Conservation (phyloP, 2,888 invertebrate species). For the Anticlea derivata region DNA sequence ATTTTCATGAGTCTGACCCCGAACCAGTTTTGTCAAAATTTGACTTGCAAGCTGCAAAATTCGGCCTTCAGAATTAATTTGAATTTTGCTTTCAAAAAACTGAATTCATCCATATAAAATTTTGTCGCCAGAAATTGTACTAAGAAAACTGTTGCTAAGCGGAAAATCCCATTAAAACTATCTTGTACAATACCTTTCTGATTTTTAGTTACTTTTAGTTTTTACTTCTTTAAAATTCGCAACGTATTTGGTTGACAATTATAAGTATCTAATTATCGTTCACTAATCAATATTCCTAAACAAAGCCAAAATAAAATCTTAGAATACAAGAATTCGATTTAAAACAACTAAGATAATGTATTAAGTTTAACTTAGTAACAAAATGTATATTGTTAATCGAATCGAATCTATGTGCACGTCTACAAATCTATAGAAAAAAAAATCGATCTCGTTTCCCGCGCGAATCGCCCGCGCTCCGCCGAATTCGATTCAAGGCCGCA, state of each 20-base stretch:
- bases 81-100: slow-evolving; percentile 32
- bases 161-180: slow-evolving; percentile 8
- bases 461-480: slow-evolving; percentile 61
- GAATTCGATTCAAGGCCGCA: slow-evolving; percentile 79
- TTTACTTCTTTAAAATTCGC: too few species aligned
- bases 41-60: slow-evolving; percentile 52
- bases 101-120: slow-evolving; percentile 15
- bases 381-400: slow-evolving; percentile 45
- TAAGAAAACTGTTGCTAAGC: slow-evolving; percentile 8
- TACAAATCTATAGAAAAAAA: slow-evolving; percentile 44
- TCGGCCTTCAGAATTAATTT: slow-evolving; percentile 47
- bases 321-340: too few species aligned
- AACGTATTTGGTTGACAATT: too few species aligned
- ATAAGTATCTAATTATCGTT: too few species aligned
- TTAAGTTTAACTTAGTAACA: slow-evolving; percentile 35
- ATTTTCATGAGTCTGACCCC: slow-evolving; percentile 39
- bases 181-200: background rate
- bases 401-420: slow-evolving; percentile 43
- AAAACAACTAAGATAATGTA: too few species aligned
- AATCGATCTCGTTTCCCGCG: slow-evolving; percentile 67
- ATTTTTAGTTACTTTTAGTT: too few species aligned
- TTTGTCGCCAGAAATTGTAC: background rate
- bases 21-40: slow-evolving; percentile 48
- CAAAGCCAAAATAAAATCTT: too few species aligned
- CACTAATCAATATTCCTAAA: too few species aligned